Percentiles rank a stretch among this genome's conserved stretches.
Conservation (phyloP, 2,113 vertebrate genomes). For the Puntigrus tetrazona region DNA sequence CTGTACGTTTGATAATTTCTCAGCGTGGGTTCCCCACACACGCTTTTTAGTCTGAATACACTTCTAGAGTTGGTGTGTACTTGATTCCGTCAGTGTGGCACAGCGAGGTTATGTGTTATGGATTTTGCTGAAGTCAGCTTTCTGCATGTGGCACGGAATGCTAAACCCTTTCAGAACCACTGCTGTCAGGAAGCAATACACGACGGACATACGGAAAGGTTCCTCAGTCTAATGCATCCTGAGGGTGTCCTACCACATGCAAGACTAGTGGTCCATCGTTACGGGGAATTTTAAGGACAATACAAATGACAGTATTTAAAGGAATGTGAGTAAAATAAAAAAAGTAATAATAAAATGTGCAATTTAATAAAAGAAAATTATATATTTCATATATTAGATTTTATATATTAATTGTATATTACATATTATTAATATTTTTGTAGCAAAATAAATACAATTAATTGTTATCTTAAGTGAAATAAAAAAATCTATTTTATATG, state of each 20-base stretch:
- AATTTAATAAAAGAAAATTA: no score
- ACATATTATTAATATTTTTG: no score
- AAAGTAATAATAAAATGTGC: background rate
- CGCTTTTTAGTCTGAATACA: background rate
- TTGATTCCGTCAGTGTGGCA: background rate
- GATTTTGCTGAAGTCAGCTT: slow-evolving; percentile 41
- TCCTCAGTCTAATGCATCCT: background rate
- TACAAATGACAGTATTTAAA: background rate
- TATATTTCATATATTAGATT: background rate
- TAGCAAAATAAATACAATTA: background rate
- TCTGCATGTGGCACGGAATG: slow-evolving; percentile 8
- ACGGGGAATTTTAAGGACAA: background rate
- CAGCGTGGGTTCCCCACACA: background rate
- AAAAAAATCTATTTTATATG: background rate
- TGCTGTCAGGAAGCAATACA: background rate
- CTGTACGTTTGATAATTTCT: background rate
- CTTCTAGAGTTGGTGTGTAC: background rate
- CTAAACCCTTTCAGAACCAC: slow-evolving; percentile 7
- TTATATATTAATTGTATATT: background rate
- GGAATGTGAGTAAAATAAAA: background rate
- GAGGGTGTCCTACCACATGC: background rate
- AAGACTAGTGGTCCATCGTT: background rate
- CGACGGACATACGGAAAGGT: background rate
- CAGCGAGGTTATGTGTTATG: background rate
- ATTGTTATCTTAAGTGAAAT: background rate